Evolutionary conservation across 2,888 invertebrate genomes (phyloP).

Genomic region (Aleiodes testaceus): DNA sequence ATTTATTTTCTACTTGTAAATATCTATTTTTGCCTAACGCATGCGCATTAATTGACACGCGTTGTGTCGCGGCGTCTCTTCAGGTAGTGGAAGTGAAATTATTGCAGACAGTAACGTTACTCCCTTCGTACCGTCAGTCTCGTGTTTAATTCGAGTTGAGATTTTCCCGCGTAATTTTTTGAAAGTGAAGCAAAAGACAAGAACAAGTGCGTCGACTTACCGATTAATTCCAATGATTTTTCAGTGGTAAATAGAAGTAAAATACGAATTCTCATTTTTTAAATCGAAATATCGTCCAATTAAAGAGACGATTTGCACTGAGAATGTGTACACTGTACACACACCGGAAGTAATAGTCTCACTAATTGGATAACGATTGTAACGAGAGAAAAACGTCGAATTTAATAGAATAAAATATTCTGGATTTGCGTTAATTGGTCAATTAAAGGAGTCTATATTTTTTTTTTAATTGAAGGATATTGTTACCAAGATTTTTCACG

Average conservation of each 20-base stretch:
- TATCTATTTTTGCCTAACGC: constrained; percentile 3
- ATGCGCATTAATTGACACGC: constrained; percentile 22
- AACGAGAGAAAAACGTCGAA: constrained; percentile 9
- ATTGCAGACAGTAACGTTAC: constrained; percentile 55
- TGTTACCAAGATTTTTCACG: too few relatives aligned
- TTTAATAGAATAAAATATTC: background rate
- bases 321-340: background rate
- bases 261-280: too few relatives aligned
- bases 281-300: too few relatives aligned
- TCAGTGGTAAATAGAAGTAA: too few relatives aligned
- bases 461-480: too few relatives aligned
- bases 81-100: constrained; percentile 8
- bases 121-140: constrained; percentile 54
- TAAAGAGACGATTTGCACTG: too few relatives aligned
- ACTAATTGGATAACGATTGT: constrained; percentile 17
- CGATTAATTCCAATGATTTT: too few relatives aligned
- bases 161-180: constrained; percentile 17
- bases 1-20: too few relatives aligned
- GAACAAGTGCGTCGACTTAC: too few relatives aligned
- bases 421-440: background rate
- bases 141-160: constrained; percentile 37
- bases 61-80: background rate
- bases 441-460: background rate
- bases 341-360: constrained; percentile 23
- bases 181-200: background rate